These are phyloP conservation scores for Ooceraea biroi DNA, from an alignment of 1,140 invertebrate genomes.

Conservation along the genomic window DNA sequence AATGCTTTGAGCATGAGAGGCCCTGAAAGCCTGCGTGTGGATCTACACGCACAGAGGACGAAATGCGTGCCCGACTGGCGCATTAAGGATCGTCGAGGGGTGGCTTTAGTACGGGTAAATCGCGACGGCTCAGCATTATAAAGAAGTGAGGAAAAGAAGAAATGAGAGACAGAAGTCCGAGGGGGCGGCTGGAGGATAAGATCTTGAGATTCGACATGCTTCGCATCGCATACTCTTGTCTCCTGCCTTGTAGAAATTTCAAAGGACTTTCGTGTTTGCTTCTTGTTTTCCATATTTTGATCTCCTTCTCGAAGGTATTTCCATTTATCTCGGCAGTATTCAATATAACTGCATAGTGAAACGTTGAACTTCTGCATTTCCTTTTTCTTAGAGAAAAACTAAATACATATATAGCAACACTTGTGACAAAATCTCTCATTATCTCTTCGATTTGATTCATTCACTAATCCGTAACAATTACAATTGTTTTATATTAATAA, in stretches of 20 bases:
- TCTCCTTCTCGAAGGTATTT: conserved; percentile 5
- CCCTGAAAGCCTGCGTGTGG: conserved; percentile 18
- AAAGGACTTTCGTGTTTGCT: conserved; percentile 44
- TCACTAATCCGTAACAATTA: background rate
- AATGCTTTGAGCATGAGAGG: conserved; percentile 19
- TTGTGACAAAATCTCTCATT: background rate
- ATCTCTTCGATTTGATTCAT: background rate
- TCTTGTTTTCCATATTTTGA: conserved; percentile 20
- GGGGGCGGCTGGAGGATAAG: conserved; percentile 1
- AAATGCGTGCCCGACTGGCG: conserved; percentile 27
- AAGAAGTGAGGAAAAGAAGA: conserved; percentile 35
- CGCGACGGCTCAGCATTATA: conserved; percentile 61
- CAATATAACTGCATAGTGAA: conserved; percentile 7
- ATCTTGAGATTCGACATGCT: conserved; percentile 37
- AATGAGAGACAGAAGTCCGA: conserved; percentile 20
- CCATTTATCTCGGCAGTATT: conserved; percentile 40
- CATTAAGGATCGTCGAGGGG: conserved; percentile 38
- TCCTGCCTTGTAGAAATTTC: conserved; percentile 52
- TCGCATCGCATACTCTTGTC: conserved; percentile 35
- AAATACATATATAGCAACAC: background rate
- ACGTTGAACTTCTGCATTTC: background rate
- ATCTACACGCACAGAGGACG: conserved; percentile 10
- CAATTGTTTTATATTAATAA: too few species aligned
- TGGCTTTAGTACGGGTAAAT: conserved; percentile 53
- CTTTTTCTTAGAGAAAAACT: background rate